A percentile compares a stretch with the other conserved stretches of the same genome.
Conservation (phyloP, 2,888 invertebrate genomes). For the Synergus itoensis region DNA sequence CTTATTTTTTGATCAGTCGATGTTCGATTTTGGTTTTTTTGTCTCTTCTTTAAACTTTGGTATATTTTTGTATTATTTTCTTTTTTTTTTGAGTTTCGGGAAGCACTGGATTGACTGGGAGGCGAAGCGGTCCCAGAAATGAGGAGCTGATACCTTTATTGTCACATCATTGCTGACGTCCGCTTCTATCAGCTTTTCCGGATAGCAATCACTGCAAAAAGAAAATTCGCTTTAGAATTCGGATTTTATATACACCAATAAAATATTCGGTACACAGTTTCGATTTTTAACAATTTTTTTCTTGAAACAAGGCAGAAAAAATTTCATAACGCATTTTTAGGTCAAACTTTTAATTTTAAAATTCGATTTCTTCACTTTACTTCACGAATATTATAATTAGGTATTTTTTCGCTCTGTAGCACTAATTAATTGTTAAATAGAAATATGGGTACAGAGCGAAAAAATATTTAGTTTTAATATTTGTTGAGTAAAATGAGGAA, state of each 20-base stretch:
- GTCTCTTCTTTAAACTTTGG: constrained; percentile 49
- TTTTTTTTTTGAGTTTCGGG: constrained; percentile 63
- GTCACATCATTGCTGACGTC: constrained; percentile 75
- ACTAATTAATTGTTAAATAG: too few relatives aligned
- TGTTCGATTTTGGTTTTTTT: constrained; percentile 46
- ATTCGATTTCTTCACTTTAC: too few relatives aligned
- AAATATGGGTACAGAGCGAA: too few relatives aligned
- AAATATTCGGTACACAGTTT: too few relatives aligned
- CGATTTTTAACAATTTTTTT: too few relatives aligned
- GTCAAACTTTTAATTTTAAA: too few relatives aligned
- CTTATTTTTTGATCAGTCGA: constrained; percentile 40
- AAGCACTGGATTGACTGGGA: constrained; percentile 73
- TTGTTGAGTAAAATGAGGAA: too few relatives aligned
- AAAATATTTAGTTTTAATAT: too few relatives aligned
- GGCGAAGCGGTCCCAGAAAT: constrained; percentile 68
- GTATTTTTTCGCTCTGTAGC: too few relatives aligned
- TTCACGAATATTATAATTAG: too few relatives aligned
- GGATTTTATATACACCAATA: neutral
- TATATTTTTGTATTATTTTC: constrained; percentile 53
- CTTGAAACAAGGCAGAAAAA: too few relatives aligned
- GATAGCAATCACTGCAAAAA: constrained; percentile 71
- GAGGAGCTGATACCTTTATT: constrained; percentile 73
- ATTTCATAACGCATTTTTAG: too few relatives aligned
- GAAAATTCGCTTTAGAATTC: constrained; percentile 42
- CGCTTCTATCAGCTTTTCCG: constrained; percentile 70